A percentile compares a stretch with the other conserved stretches of the same genome.
phyloP scores from a whole-genome alignment of 2,888 invertebrate genomes.

The Geotrupes spiniger region DNA sequence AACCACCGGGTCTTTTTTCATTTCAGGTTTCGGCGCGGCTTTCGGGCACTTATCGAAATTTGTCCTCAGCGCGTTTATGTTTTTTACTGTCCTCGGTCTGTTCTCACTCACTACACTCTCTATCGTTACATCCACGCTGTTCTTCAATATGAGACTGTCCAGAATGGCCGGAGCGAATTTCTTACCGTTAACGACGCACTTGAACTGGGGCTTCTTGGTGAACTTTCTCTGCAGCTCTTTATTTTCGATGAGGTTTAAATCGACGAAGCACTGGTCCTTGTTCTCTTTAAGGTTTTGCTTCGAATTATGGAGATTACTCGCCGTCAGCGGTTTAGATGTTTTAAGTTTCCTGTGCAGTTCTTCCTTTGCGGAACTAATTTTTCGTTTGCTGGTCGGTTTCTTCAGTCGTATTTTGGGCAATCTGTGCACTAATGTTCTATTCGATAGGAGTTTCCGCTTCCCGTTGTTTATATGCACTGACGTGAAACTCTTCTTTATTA shows the following conservation, averaged over 20 bases:
- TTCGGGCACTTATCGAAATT: conserved; percentile 12
- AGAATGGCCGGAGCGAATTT: conserved; percentile 46
- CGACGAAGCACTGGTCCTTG: conserved; percentile 34
- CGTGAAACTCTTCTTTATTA: conserved; percentile 53
- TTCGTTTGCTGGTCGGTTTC: conserved; percentile 46
- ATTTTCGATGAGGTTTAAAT: conserved; percentile 34
- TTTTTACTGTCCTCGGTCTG: conserved; percentile 31
- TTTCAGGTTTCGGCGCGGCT: conserved; percentile 51
- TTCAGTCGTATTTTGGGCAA: conserved; percentile 21
- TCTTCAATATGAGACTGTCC: conserved; percentile 58
- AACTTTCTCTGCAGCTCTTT: conserved; percentile 30
- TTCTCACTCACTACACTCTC: conserved; percentile 49
- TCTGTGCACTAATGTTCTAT: conserved; percentile 16
- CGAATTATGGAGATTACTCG: conserved; percentile 39
- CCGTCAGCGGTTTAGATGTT: conserved; percentile 40
- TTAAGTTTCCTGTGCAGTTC: conserved; percentile 32
- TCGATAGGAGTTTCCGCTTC: conserved; percentile 45
- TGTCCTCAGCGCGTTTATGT: conserved; percentile 13
- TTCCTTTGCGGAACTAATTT: conserved; percentile 41
- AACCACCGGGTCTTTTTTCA: conserved; percentile 48
- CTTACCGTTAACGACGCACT: conserved; percentile 21
- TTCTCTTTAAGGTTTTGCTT: conserved; percentile 40
- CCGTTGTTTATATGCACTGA: conserved; percentile 49
- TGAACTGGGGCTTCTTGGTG: conserved; percentile 26
- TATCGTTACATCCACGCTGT: conserved; percentile 56